phyloP scores from a whole-genome alignment of 2,113 vertebrate species.

The Phycodurus eques region DNA sequence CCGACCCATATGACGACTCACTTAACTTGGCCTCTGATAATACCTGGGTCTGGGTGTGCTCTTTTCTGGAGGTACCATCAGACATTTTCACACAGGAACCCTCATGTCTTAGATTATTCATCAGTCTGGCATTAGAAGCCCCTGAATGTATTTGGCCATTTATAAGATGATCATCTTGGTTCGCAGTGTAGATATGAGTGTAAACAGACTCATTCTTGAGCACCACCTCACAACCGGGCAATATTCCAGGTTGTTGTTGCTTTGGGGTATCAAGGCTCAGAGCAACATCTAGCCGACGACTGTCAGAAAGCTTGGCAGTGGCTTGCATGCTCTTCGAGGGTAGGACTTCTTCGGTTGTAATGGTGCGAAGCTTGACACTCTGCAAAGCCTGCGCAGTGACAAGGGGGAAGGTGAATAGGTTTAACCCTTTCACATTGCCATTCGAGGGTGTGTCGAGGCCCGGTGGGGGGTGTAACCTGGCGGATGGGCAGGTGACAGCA shows the following conservation, averaged over 20 bases:
- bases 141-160: background rate
- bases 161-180: background rate
- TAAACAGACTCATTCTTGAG: background rate
- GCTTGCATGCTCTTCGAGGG: background rate
- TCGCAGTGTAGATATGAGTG: slow-evolving; percentile 1
- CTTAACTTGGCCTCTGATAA: background rate
- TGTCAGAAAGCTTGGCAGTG: background rate
- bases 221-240: background rate
- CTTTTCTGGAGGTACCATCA: background rate
- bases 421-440: background rate
- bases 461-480: slow-evolving; percentile 13
- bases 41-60: background rate
- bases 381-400: slow-evolving; percentile 83
- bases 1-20: background rate
- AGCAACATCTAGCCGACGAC: background rate
- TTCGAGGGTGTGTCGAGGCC: background rate
- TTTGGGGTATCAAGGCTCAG: background rate
- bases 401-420: slow-evolving; percentile 65
- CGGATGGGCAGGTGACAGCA: background rate
- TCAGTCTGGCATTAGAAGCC: background rate
- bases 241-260: background rate
- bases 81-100: slow-evolving; percentile 23
- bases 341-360: slow-evolving; percentile 64
- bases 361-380: slow-evolving; percentile 79
- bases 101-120: slow-evolving; percentile 4